These are phyloP conservation scores for Pseudochaenichthys georgianus DNA, from an alignment of 2,797 vertebrate species.

Conservation along the genomic window DNA sequence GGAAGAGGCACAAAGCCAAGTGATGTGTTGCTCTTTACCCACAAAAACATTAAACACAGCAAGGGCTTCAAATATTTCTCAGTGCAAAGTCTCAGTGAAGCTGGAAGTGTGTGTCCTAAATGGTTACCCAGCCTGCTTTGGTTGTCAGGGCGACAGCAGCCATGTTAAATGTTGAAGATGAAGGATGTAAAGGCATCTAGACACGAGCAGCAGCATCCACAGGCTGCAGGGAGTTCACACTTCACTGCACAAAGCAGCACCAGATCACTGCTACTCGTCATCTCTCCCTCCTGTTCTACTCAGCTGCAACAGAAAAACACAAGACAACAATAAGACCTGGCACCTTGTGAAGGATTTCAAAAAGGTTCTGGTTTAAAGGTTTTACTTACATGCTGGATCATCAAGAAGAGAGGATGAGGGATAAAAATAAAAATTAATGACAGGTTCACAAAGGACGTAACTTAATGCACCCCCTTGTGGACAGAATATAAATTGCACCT, in stretches of 20 bases:
- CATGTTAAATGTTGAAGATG: conserved; percentile 3
- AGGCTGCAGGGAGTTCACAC: conserved; percentile 24
- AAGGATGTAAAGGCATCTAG: conserved; percentile 41
- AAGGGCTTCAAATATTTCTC: conserved; percentile 4
- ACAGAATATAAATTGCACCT: conserved; percentile 29
- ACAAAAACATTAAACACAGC: conserved; percentile 22
- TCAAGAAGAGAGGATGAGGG: background rate
- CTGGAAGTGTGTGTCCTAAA: conserved; percentile 7
- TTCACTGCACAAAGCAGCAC: conserved; percentile 46
- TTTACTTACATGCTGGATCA: conserved; percentile 81
- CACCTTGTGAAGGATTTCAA: background rate
- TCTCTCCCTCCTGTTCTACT: conserved; percentile 97
- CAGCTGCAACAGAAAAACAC: conserved; percentile 82
- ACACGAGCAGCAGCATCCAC: conserved; percentile 35
- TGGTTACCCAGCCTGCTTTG: conserved; percentile 15
- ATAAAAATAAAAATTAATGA: conserved; percentile 13
- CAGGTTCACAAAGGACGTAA: background rate
- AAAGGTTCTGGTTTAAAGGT: fast-evolving
- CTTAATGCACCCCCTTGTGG: conserved; percentile 25
- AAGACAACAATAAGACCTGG: background rate
- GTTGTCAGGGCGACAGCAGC: conserved; percentile 27
- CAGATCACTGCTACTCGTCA: conserved; percentile 83
- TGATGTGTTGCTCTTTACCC: background rate
- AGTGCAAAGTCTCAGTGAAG: conserved; percentile 8
- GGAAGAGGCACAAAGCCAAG: background rate